Base-by-base conservation (phyloP, 2,797 vertebrate genomes). In the Pyrocephalus nanus region DNA sequence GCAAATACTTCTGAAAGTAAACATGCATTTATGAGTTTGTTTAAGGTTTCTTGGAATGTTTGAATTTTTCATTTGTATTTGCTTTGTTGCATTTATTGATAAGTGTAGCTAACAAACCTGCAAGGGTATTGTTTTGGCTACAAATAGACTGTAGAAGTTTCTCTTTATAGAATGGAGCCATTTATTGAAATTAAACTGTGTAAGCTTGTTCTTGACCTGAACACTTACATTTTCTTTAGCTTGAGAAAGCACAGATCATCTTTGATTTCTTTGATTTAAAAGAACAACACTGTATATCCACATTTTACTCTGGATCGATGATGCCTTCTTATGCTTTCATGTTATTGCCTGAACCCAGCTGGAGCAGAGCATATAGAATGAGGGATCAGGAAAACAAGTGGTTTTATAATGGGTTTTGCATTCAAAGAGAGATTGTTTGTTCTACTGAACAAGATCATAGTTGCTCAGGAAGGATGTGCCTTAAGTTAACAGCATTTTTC, bases 401-500 rank as follows among this genome's bases (percentile, higher is more conserved):
- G 38, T 19, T 12, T 64, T 80, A 26, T 17, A 73, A 27, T 55
- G n/a, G 12, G 27, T 84, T 94, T 76, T 93, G 25, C 64, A 51
- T 93, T 96, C 7, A 12, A 42, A 74, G 20, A 69, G 62, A 64
- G 43, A 50, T 69, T 65, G 58, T 92, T 80, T 77, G 60, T 54
- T 85, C 32, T 87, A 29, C 65, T 54, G 58, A 58, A 32, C 86
- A 64, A 69, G 82, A 18, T 53, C 4, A 1, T 0, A 1, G 38
- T 75, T 78, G 48, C 53, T 94, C 62, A 77, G 92, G 87, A 95
- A 93, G 96, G 88, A 92, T 86, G 81, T 86, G 22, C 74, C 87
- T 79, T 93, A 73, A 71, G 86, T 83, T 95, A 79, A 53, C n/a
- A 69, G n/a, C 6, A 1, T 80, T 94, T 86, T 89, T 91, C 57